These are phyloP conservation scores for Stenodera caucasica DNA, from an alignment of 2,888 invertebrate species.

Conservation along the genomic window DNA sequence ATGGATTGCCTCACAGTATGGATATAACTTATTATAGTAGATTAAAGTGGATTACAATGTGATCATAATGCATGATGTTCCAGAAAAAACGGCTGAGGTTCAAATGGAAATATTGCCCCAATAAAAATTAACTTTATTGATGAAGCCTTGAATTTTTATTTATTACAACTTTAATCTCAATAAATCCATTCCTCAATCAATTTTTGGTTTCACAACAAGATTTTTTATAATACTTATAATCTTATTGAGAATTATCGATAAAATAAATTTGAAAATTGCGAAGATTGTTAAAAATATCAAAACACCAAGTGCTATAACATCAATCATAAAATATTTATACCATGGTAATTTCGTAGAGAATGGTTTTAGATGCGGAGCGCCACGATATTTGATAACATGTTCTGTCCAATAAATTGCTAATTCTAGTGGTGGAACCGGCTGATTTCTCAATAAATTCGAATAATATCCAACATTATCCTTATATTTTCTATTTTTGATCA, in stretches of 20 bases:
- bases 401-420: constrained; percentile 44
- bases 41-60: too few species aligned
- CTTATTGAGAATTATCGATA: neutral
- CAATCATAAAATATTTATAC: constrained; percentile 39
- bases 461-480: constrained; percentile 27
- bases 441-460: constrained; percentile 37
- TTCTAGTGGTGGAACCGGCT: constrained; percentile 38
- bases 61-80: too few species aligned
- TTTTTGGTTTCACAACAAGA: neutral
- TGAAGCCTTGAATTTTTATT: too few species aligned
- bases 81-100: too few species aligned
- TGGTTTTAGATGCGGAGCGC: constrained; percentile 38
- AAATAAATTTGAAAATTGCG: neutral
- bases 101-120: too few species aligned
- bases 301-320: constrained; percentile 33
- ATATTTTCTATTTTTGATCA: constrained; percentile 32
- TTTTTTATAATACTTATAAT: neutral
- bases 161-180: too few species aligned
- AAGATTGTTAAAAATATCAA: constrained; percentile 1
- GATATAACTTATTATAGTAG: too few species aligned
- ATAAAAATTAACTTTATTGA: too few species aligned
- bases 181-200: neutral
- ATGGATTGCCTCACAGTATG: too few species aligned
- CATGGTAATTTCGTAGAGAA: constrained; percentile 34
- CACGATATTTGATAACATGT: constrained; percentile 40